A percentile compares a stretch with the other conserved stretches of the same genome.
These are phyloP conservation scores for Strigamia maritima DNA, from an alignment of 2,888 invertebrate species.

Conservation along the genomic window DNA sequence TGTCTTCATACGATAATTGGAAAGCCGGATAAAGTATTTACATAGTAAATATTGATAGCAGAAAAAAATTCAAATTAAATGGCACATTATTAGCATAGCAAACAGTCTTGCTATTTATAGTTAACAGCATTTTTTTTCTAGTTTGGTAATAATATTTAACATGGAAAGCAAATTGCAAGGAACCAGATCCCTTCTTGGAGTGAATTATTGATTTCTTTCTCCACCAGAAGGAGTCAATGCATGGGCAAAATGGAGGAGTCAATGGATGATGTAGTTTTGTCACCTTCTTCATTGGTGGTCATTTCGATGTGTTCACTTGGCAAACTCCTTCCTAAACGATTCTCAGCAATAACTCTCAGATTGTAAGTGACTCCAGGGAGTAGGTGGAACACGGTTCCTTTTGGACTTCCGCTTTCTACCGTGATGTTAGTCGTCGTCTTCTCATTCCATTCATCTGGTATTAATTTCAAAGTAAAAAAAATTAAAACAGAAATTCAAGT, in stretches of 20 bases:
- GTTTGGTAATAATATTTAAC: not conserved
- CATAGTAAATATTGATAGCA: no score
- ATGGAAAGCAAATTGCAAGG: not conserved
- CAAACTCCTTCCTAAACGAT: constrained; percentile 75
- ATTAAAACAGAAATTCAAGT: not conserved
- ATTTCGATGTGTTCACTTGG: constrained; percentile 72
- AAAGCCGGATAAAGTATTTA: no score
- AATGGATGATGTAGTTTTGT: constrained; percentile 51
- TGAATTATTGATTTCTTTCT: not conserved
- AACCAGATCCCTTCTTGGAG: not conserved
- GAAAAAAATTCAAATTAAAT: no score
- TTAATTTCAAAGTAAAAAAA: not conserved
- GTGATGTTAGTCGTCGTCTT: constrained; percentile 53
- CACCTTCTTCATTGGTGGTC: constrained; percentile 80
- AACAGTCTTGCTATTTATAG: no score
- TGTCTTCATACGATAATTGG: no score
- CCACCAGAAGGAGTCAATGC: not conserved
- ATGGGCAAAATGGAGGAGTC: constrained; percentile 53
- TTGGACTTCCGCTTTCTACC: constrained; percentile 66
- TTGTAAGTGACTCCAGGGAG: constrained; percentile 78
- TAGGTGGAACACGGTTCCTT: constrained; percentile 66
- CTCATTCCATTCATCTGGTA: constrained; percentile 43
- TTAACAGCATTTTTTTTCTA: not conserved
- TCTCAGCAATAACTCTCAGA: constrained; percentile 76
- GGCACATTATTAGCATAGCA: no score